Evolutionary conservation across 1,140 invertebrate genomes (phyloP).

Genomic region (Drosophila kanapiae): DNA sequence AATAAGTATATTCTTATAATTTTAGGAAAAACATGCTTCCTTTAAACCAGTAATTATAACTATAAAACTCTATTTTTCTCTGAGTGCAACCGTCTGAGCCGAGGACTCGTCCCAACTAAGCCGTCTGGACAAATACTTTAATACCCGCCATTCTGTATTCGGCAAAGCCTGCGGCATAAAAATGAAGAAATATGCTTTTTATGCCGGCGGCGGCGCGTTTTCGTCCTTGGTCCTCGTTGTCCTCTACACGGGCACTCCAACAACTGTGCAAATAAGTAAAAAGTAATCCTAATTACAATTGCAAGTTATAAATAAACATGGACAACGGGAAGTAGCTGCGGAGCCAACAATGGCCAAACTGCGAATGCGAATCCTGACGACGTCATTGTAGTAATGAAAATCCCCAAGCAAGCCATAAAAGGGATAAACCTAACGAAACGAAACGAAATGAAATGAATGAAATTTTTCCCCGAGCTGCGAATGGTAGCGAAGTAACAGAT

Average conservation of each 20-base stretch:
- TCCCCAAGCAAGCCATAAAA: conserved; percentile 81
- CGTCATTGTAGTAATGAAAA: conserved; percentile 75
- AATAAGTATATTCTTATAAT: neutral
- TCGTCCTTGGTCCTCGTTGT: conserved; percentile 34
- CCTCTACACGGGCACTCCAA: conserved; percentile 32
- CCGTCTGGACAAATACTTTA: conserved; percentile 74
- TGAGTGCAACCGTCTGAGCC: conserved; percentile 5
- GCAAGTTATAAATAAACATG: conserved; percentile 82
- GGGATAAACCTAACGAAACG: conserved; percentile 75
- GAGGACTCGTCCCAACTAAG: conserved; percentile 48
- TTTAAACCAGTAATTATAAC: too few relatives aligned
- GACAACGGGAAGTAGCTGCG: conserved; percentile 40
- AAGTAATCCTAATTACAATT: conserved; percentile 83
- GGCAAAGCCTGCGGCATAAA: conserved; percentile 55
- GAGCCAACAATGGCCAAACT: conserved; percentile 27
- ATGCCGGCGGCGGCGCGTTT: conserved; percentile 30
- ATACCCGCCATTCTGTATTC: conserved; percentile 48
- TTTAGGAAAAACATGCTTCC: neutral
- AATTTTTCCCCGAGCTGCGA: conserved; percentile 61
- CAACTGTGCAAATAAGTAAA: conserved; percentile 81
- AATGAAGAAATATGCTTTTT: conserved; percentile 77
- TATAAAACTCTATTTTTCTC: neutral
- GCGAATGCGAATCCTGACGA: conserved; percentile 44
- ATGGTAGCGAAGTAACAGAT: conserved; percentile 65
- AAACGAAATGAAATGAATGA: conserved; percentile 56